phyloP scores from a whole-genome alignment of 2,888 invertebrate genomes.

The Parasteatoda lunata region DNA sequence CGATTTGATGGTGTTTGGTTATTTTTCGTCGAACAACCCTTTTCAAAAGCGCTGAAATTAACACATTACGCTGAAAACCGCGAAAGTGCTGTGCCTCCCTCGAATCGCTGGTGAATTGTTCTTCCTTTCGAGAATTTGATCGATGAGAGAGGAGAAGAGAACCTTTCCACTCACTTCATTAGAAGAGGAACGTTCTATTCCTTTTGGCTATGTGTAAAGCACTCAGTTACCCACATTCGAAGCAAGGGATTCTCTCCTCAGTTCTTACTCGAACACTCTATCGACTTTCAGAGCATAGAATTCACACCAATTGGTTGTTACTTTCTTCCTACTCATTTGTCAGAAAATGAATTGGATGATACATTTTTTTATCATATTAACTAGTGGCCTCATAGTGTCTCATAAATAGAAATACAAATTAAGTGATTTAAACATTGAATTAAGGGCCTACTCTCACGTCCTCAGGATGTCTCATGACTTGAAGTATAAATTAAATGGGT shows the following conservation, averaged over 20 bases:
- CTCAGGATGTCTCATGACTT: too few species aligned
- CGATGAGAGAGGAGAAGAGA: constrained; percentile 48
- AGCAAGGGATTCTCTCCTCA: constrained; percentile 50
- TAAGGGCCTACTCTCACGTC: too few species aligned
- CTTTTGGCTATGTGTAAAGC: constrained; percentile 43
- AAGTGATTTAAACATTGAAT: too few species aligned
- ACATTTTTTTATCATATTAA: too few species aligned
- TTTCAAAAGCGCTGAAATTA: constrained; percentile 64
- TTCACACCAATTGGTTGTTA: too few species aligned
- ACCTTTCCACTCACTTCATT: constrained; percentile 52
- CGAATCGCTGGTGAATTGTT: constrained; percentile 48
- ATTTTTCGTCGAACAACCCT: not conserved
- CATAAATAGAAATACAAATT: too few species aligned
- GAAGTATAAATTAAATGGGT: too few species aligned
- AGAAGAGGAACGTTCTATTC: constrained; percentile 39
- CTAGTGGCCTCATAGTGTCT: too few species aligned
- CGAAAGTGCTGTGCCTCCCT: constrained; percentile 22
- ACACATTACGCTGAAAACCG: constrained; percentile 62
- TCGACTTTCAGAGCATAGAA: too few species aligned
- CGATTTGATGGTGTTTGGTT: too few species aligned
- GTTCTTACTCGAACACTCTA: constrained; percentile 17
- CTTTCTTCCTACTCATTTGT: too few species aligned
- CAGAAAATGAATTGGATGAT: too few species aligned
- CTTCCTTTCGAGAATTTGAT: constrained; percentile 44
- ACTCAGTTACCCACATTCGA: constrained; percentile 54